Evolutionary conservation across 2,888 invertebrate species (phyloP), one percentile per base, ranked within the genome.

Genomic region (Oscheius sp.): DNA sequence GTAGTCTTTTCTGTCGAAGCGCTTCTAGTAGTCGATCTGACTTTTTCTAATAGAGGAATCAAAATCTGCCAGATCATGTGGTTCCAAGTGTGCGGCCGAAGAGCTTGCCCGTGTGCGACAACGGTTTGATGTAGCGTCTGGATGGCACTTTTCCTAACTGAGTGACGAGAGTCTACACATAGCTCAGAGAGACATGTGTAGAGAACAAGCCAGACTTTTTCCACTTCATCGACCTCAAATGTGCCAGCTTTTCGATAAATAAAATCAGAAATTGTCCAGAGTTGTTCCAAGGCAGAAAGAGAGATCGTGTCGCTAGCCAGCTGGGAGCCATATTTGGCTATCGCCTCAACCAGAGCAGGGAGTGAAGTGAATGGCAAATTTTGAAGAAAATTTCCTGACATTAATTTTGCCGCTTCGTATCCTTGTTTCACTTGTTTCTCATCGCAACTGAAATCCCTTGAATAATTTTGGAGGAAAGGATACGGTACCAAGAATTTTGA

Each of bases 201-300:
- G 15, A 87, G 71, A 8, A 82, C 81, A 61, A 87, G 82, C 87
- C 86, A 87, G 17, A 87, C 80, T n/a, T 72, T 72, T 69, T 80
- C 78, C 0, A 77, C 74, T 10, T 72, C 73, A 37, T 72, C 74
- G 10, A 57, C 64, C 27, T 78, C 80, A 50, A 78, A 73, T 8
- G 69, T 37, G 4, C 75, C 78, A 52, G 70, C 65, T 29, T 75
- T 79, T 12, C 80, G 74, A 53, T 78, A 80, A n/a, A 80, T 72
- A 46, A 95, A 96, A 89, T 97, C 97, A 0, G 96, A 95, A 84
- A 97, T 95, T 87, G 96, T 97, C 97, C 96, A 97, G 95, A 95
- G 89, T 34, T n/a, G 90, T 20, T 96, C 96, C 63, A 98, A 93
- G 46, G 97, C 96, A 4, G 96, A 96, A 45, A 98, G 90, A 31